A percentile compares a stretch with the other conserved stretches of the same genome.
These are phyloP conservation scores for Diplosoma virens DNA, from an alignment of 23 tunicate species.

Conservation along the genomic window DNA sequence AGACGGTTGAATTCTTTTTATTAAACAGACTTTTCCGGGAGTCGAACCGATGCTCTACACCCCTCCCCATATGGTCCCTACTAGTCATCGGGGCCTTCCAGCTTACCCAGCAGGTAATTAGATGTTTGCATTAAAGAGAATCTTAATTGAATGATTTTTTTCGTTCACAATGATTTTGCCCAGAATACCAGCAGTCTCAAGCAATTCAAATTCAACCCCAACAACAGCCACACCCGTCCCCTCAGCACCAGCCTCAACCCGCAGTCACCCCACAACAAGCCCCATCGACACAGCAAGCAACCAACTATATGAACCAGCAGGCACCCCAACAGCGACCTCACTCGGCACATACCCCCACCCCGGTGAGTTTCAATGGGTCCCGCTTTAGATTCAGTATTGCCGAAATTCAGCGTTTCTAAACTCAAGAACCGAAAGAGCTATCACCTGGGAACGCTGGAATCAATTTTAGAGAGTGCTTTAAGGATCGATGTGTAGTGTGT, in stretches of 20 bases:
- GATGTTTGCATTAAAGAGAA: no score
- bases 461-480: no score
- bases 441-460: no score
- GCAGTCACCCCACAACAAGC: conserved; percentile 25
- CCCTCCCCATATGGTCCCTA: conserved; percentile 3
- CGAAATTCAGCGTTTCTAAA: no score
- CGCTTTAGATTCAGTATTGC: no score
- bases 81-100: not conserved
- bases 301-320: not conserved
- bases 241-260: conserved; percentile 31
- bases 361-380: conserved; percentile 8
- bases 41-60: conserved; percentile 25
- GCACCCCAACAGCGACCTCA: conserved; percentile 74
- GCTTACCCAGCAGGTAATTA: no score
- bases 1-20: no score
- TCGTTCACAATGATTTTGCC: no score
- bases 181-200: not conserved
- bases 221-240: conserved; percentile 30
- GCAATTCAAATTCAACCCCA: conserved; percentile 33
- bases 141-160: no score
- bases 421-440: no score
- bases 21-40: not conserved
- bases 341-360: conserved; percentile 80
- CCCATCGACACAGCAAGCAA: conserved; percentile 16
- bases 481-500: no score